Percentiles rank a stretch among this genome's conserved stretches.
Evolutionary conservation across 1,140 invertebrate genomes (phyloP).

Genomic region (Trichoplusia ni): DNA sequence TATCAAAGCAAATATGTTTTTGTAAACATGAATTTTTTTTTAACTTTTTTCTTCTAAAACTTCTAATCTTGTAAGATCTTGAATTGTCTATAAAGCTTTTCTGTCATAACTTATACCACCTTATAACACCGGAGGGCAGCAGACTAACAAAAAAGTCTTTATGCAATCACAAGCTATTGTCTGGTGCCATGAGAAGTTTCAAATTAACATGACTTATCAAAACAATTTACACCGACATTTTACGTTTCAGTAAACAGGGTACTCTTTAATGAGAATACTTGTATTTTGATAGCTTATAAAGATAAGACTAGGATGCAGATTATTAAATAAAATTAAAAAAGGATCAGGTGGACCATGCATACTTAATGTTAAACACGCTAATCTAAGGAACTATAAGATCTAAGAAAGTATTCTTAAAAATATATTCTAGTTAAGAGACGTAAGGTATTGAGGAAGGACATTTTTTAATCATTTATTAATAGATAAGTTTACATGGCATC

Average conservation of each 20-base stretch:
- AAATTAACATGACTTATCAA: background rate
- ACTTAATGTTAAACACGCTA: background rate
- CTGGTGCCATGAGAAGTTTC: background rate
- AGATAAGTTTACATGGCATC: too few relatives aligned
- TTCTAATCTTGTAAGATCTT: too few relatives aligned
- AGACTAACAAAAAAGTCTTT: slow-evolving; percentile 14
- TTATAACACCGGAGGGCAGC: slow-evolving; percentile 16
- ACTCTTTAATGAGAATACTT: background rate
- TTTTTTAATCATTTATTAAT: too few relatives aligned
- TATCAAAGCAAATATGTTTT: too few relatives aligned
- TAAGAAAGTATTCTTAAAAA: too few relatives aligned
- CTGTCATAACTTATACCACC: background rate
- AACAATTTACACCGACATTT: slow-evolving; percentile 9
- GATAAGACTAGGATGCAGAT: too few relatives aligned
- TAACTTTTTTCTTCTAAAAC: background rate
- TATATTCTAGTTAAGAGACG: too few relatives aligned
- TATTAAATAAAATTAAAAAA: slow-evolving; percentile 19
- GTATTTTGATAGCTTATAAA: slow-evolving; percentile 4
- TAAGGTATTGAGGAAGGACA: too few relatives aligned
- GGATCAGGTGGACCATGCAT: background rate
- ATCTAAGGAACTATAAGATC: too few relatives aligned
- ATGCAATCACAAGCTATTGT: slow-evolving; percentile 16
- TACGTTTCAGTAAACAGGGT: slow-evolving; percentile 8
- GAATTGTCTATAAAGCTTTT: too few relatives aligned
- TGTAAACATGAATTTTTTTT: background rate